Evolutionary conservation across 2,888 invertebrate genomes (phyloP).

Genomic region (Pandemis heparana): DNA sequence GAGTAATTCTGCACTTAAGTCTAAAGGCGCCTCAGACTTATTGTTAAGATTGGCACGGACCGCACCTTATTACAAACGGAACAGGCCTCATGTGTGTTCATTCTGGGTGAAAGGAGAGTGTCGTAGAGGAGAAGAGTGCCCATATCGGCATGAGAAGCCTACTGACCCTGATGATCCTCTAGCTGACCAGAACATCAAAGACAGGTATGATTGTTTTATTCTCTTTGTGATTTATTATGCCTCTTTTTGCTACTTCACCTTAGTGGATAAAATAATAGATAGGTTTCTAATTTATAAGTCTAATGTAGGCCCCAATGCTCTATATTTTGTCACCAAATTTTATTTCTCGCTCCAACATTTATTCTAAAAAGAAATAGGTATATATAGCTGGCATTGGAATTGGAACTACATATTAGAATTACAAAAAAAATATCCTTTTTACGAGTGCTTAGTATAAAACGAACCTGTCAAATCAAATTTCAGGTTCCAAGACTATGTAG

Average conservation of each 20-base stretch:
- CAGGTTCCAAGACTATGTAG: no score
- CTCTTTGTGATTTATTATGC: neutral
- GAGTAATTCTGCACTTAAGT: conserved; percentile 88
- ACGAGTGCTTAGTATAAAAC: no score
- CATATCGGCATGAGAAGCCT: conserved; percentile 98
- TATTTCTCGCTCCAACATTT: no score
- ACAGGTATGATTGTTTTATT: conserved; percentile 79
- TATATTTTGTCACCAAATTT: no score
- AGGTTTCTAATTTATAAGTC: no score
- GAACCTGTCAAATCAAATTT: no score
- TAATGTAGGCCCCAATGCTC: no score
- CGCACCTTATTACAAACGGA: conserved; percentile 97
- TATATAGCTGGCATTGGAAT: no score
- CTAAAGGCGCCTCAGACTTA: conserved; percentile 92
- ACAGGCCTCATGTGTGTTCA: conserved; percentile 97
- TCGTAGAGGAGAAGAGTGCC: conserved; percentile 97
- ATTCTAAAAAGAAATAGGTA: no score
- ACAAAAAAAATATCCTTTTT: no score
- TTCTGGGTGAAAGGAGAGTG: conserved; percentile 99
- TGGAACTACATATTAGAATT: no score
- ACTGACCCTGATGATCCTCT: conserved; percentile 98
- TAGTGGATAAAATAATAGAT: no score
- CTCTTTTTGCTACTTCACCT: neutral
- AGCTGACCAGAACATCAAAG: conserved; percentile 98
- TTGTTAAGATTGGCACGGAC: conserved; percentile 95